A percentile compares a stretch with the other conserved stretches of the same genome.
These are phyloP conservation scores for Vanessa cardui DNA, from an alignment of 2,888 invertebrate genomes.

Conservation along the genomic window DNA sequence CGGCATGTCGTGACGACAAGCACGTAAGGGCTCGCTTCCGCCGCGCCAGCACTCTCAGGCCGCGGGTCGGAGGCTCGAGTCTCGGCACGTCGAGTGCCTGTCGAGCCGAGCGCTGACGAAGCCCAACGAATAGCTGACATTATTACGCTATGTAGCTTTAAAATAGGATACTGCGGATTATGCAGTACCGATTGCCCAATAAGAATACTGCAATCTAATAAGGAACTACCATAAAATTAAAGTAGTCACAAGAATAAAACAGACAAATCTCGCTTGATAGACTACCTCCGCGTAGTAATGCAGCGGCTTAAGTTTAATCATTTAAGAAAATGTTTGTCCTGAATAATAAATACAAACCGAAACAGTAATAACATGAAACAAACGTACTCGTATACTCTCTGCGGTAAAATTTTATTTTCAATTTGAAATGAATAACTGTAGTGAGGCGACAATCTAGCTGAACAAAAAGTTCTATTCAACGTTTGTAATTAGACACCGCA, in stretches of 20 bases:
- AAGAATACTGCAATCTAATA: conserved; percentile 1
- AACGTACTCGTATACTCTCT: conserved; percentile 5
- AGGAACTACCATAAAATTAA: background rate
- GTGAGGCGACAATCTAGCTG: conserved; percentile 66
- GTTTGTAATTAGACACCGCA: conserved; percentile 73
- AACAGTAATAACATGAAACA: conserved; percentile 5
- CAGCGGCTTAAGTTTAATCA: background rate
- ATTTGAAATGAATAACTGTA: conserved; percentile 69
- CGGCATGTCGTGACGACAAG: conserved; percentile 75
- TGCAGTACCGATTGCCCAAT: conserved; percentile 42
- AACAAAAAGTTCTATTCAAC: conserved; percentile 71
- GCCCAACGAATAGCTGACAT: conserved; percentile 72
- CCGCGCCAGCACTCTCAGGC: conserved; percentile 76
- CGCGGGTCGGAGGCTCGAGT: conserved; percentile 59
- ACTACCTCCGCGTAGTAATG: background rate
- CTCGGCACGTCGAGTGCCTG: conserved; percentile 61
- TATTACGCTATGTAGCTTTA: conserved; percentile 67
- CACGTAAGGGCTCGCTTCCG: conserved; percentile 79
- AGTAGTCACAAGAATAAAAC: background rate
- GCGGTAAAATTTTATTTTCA: conserved; percentile 62
- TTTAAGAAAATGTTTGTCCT: background rate
- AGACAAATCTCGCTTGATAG: background rate
- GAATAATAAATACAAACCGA: background rate
- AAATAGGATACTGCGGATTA: conserved; percentile 65
- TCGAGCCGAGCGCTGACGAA: conserved; percentile 75